Conservation (phyloP, 2,888 invertebrate species). For the Mantis religiosa region DNA sequence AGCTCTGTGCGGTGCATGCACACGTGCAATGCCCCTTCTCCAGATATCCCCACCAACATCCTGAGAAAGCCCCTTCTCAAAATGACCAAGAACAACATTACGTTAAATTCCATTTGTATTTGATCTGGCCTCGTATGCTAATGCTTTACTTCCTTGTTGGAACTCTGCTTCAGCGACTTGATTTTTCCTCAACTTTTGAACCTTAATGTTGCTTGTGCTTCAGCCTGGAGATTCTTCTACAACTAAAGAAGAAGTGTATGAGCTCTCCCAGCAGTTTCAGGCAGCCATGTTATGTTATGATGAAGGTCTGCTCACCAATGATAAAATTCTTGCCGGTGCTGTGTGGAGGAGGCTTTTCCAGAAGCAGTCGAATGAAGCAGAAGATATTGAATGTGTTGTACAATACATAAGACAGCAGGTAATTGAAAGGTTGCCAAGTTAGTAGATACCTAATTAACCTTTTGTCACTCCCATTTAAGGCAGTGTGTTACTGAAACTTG, state of each 20-base stretch:
- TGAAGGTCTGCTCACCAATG: slow-evolving; percentile 75
- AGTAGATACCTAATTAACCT: not conserved
- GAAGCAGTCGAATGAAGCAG: slow-evolving; percentile 59
- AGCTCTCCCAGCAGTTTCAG: slow-evolving; percentile 75
- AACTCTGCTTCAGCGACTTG: not conserved
- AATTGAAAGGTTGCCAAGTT: slow-evolving; percentile 36
- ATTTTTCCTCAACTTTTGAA: too few species aligned
- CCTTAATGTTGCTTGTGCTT: slow-evolving; percentile 33
- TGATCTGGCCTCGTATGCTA: too few species aligned
- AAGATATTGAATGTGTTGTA: slow-evolving; percentile 65
- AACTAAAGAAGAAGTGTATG: slow-evolving; percentile 59
- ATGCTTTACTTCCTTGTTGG: too few species aligned
- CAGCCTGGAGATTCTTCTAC: slow-evolving; percentile 56
- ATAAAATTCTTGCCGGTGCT: slow-evolving; percentile 72
- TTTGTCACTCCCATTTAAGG: too few species aligned
- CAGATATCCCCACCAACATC: too few species aligned
- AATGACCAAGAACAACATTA: too few species aligned
- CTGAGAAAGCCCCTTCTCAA: too few species aligned
- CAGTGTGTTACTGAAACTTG: too few species aligned
- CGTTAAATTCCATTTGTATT: too few species aligned
- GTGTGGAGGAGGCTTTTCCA: slow-evolving; percentile 81
- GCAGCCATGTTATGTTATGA: slow-evolving; percentile 81
- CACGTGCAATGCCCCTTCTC: too few species aligned
- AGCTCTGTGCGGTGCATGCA: too few species aligned
- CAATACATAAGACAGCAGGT: slow-evolving; percentile 76